Evolutionary conservation across 2,113 vertebrate genomes (phyloP).

Genomic region (cattle (Bos taurus)): DNA sequence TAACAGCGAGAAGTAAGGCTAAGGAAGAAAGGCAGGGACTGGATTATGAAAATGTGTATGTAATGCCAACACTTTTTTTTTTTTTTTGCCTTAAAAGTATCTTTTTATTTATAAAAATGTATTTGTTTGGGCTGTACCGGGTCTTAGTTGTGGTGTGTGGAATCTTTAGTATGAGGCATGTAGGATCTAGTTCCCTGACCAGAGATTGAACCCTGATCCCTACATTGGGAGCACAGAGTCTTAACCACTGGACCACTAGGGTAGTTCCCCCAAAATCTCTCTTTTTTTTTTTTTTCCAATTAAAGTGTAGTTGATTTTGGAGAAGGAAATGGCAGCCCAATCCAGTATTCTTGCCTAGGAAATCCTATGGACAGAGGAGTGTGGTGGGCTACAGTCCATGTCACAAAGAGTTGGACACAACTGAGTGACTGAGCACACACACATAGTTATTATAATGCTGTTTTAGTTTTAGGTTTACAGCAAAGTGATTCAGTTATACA

Average conservation of each 20-base stretch:
- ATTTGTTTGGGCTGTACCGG: not conserved
- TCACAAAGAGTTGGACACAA: not conserved
- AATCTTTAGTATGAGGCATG: not conserved
- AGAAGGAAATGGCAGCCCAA: not conserved
- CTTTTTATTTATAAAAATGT: not conserved
- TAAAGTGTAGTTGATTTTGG: not conserved
- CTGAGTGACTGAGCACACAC: not conserved
- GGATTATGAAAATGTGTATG: not conserved
- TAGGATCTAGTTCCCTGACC: not conserved
- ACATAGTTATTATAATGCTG: not conserved
- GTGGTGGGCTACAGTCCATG: not conserved
- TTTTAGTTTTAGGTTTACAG: not conserved
- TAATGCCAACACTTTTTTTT: not conserved
- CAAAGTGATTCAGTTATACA: not conserved
- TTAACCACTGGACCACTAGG: not conserved
- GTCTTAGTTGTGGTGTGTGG: not conserved
- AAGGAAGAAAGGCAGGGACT: not conserved
- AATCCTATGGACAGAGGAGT: not conserved
- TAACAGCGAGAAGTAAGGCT: not conserved
- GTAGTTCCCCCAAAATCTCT: not conserved
- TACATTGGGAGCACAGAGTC: not conserved
- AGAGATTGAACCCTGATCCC: not conserved
- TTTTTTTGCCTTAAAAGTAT: not conserved
- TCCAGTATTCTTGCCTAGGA: not conserved
- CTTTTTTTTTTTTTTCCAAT: not conserved